Evolutionary conservation across 2,113 vertebrate genomes (phyloP).

Genomic region (Sisor rabdophorus): DNA sequence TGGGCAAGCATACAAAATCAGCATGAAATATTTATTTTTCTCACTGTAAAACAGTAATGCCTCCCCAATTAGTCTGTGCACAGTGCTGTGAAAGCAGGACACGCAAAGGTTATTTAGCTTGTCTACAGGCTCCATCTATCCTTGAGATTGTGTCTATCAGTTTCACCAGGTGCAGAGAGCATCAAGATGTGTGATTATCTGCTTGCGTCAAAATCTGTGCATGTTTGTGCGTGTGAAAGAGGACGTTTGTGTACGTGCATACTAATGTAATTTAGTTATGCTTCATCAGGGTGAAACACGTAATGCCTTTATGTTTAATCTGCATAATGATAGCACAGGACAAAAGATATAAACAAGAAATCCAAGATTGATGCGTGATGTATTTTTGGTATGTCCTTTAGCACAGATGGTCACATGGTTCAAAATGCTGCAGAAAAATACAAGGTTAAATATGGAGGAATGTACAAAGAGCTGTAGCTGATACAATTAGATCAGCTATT

Average conservation of each 20-base stretch:
- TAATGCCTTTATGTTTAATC: constrained; percentile 4
- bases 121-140: constrained; percentile 29
- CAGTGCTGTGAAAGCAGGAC: constrained; percentile 18
- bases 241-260: not conserved
- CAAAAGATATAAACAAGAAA: not conserved
- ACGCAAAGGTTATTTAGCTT: constrained; percentile 16
- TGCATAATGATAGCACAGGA: not conserved
- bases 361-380: not conserved
- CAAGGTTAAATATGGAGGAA: not conserved
- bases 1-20: too few species aligned
- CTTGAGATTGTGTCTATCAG: constrained; percentile 20
- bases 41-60: too few species aligned
- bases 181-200: constrained; percentile 7
- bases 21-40: too few species aligned
- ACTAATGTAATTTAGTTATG: not conserved
- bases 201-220: not conserved
- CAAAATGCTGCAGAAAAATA: not conserved
- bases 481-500: not conserved
- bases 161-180: not conserved
- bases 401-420: not conserved
- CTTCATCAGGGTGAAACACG: not conserved
- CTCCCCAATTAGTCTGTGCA: not conserved
- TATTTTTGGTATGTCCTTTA: not conserved
- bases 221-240: not conserved
- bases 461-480: not conserved